phyloP scores from a whole-genome alignment of 2,888 invertebrate genomes.

The Strigamia maritima region DNA sequence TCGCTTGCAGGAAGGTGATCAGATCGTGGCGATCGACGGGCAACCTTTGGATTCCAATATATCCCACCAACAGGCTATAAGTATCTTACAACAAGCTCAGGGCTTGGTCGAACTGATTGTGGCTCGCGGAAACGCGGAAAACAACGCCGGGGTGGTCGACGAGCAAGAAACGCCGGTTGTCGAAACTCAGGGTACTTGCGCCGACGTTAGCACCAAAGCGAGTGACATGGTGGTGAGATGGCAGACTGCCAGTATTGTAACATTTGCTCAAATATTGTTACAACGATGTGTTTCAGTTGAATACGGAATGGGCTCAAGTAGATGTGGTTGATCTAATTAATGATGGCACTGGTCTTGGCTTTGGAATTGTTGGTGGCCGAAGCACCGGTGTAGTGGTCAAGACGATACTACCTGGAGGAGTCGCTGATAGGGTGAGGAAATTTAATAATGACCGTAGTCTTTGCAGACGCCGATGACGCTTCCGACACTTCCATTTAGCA shows the following conservation, averaged over 20 bases:
- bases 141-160: not conserved
- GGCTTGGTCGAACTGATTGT: constrained; percentile 56
- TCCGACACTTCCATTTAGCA: no score
- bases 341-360: constrained; percentile 96
- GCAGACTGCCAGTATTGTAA: not conserved
- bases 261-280: not conserved
- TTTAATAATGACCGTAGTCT: constrained; percentile 1
- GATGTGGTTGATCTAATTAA: constrained; percentile 96
- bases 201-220: constrained; percentile 65
- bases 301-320: constrained; percentile 99
- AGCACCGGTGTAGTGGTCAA: constrained; percentile 99
- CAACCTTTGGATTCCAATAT: constrained; percentile 68
- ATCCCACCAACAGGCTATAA: constrained; percentile 77
- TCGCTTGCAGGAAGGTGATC: constrained; percentile 72
- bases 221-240: constrained; percentile 65
- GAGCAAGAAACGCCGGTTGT: constrained; percentile 48
- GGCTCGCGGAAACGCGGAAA: constrained; percentile 49
- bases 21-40: constrained; percentile 78
- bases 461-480: no score
- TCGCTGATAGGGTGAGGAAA: constrained; percentile 85
- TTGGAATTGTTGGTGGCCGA: constrained; percentile 93
- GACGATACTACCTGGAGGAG: constrained; percentile 94
- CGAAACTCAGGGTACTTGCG: constrained; percentile 52
- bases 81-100: constrained; percentile 70
- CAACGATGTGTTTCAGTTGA: constrained; percentile 70